These are phyloP conservation scores for Gallinago jamesoni DNA, from an alignment of 2,113 vertebrate species.

Conservation along the genomic window DNA sequence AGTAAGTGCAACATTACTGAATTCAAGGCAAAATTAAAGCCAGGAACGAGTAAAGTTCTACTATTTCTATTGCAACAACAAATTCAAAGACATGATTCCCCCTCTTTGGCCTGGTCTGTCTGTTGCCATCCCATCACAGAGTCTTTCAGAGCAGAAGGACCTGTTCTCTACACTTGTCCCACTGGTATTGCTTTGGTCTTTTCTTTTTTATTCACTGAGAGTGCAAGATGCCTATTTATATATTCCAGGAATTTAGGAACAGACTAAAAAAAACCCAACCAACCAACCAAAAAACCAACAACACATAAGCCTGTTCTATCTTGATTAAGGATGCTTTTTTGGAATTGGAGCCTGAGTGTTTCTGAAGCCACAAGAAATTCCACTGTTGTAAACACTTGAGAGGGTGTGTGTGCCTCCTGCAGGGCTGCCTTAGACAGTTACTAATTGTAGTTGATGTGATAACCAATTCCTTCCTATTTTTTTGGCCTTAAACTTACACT, in stretches of 20 bases:
- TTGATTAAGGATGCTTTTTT: neutral
- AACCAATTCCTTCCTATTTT: neutral
- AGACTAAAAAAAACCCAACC: neutral
- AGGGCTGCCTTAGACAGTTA: neutral
- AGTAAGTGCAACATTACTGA: neutral
- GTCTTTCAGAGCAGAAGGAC: neutral
- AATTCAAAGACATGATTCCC: neutral
- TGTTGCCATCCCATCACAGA: neutral
- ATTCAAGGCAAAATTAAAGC: neutral
- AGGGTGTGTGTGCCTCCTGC: neutral
- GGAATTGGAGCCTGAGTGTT: neutral
- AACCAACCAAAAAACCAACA: no score
- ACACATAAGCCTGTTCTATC: neutral
- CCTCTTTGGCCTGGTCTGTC: neutral
- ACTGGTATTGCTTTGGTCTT: neutral
- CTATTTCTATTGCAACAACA: neutral
- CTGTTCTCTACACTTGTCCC: neutral
- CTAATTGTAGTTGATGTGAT: neutral
- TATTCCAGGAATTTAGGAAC: neutral
- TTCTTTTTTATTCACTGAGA: neutral
- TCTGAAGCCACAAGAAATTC: neutral
- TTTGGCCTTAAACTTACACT: neutral
- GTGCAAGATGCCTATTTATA: neutral
- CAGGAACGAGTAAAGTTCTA: neutral
- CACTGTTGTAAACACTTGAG: neutral